Conservation (phyloP, 1,140 invertebrate genomes). For the Drosophila tani region DNA sequence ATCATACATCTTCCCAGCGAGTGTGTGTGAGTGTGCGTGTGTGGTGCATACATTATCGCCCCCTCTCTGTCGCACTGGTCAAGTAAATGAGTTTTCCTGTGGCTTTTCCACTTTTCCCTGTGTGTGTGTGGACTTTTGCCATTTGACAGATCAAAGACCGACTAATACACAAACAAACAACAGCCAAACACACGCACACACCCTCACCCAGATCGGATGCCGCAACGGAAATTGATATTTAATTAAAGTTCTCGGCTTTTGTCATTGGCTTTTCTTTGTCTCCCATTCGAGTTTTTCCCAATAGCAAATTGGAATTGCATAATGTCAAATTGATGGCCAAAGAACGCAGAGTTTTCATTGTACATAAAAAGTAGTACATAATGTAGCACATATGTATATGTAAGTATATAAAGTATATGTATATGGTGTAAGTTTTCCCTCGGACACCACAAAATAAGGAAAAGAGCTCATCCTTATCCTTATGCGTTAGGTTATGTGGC, state of each 20-base stretch:
- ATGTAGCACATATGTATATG: not conserved
- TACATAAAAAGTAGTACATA: not conserved
- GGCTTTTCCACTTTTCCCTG: constrained; percentile 55
- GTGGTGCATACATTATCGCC: constrained; percentile 67
- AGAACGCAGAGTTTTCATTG: not conserved
- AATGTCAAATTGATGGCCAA: constrained; percentile 24
- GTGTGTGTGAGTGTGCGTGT: constrained; percentile 32
- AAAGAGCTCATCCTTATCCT: too few relatives aligned
- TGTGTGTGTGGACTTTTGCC: constrained; percentile 25
- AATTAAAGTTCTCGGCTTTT: constrained; percentile 70
- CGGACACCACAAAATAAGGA: too few relatives aligned
- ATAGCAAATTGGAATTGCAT: constrained; percentile 49
- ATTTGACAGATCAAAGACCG: constrained; percentile 63
- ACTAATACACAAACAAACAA: constrained; percentile 41
- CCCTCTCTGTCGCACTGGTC: constrained; percentile 36
- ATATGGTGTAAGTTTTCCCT: too few relatives aligned
- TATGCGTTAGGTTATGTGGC: too few relatives aligned
- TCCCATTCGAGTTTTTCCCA: constrained; percentile 11
- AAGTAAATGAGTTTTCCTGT: constrained; percentile 72
- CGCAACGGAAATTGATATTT: constrained; percentile 74
- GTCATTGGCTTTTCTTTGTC: constrained; percentile 37
- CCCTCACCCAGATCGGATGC: constrained; percentile 33
- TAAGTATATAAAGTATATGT: not conserved
- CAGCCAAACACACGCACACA: constrained; percentile 3
- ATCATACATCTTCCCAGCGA: constrained; percentile 53